phyloP scores from a whole-genome alignment of 2,888 invertebrate species.

The Eulithis testata region DNA sequence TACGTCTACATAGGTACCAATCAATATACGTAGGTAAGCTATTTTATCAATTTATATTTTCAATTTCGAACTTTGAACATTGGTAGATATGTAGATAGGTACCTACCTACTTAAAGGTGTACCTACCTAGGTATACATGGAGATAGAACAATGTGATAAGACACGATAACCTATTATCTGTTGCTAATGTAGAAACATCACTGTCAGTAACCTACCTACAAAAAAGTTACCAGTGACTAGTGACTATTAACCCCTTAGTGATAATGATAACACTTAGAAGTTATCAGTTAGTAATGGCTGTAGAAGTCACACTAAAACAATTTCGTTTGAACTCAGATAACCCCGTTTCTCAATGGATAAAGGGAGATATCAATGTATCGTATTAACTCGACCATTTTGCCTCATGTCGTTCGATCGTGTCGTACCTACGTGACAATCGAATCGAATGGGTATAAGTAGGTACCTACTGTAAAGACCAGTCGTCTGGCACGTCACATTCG shows the following conservation, averaged over 20 bases:
- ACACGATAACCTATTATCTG: too few relatives aligned
- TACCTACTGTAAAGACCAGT: too few relatives aligned
- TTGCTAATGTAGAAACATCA: too few relatives aligned
- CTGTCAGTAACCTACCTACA: not conserved
- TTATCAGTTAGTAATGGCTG: slow-evolving; percentile 15
- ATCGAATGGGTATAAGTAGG: too few relatives aligned
- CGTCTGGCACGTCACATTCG: too few relatives aligned
- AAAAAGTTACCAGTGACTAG: not conserved
- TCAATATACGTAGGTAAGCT: too few relatives aligned
- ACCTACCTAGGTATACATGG: too few relatives aligned
- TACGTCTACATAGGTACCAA: too few relatives aligned
- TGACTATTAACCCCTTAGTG: not conserved
- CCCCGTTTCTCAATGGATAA: slow-evolving; percentile 47
- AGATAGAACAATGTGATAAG: too few relatives aligned
- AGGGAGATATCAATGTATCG: not conserved
- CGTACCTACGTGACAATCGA: too few relatives aligned
- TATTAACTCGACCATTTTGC: not conserved
- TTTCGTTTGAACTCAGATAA: slow-evolving; percentile 53
- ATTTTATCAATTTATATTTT: too few relatives aligned
- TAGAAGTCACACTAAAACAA: slow-evolving; percentile 39
- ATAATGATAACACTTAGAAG: not conserved
- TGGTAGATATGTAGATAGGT: not conserved
- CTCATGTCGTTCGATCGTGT: not conserved
- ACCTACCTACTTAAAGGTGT: too few relatives aligned
- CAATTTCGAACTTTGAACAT: not conserved